phyloP scores from a whole-genome alignment of 2,113 vertebrate genomes.

The Shinisaurus crocodilurus region DNA sequence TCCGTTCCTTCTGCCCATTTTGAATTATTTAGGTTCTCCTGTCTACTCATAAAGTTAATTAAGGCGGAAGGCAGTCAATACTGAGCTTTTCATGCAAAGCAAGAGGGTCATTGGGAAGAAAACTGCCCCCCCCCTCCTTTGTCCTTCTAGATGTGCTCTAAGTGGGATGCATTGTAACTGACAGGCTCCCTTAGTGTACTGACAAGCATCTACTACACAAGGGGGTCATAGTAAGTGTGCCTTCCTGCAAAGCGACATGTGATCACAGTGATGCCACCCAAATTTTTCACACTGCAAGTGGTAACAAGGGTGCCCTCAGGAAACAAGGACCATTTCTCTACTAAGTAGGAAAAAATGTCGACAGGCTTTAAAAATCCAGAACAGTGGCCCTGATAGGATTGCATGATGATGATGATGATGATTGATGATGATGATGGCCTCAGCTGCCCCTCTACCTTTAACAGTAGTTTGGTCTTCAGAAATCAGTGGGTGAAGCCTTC shows the following conservation, averaged over 20 bases:
- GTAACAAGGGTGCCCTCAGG: background rate
- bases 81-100: background rate
- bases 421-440: background rate
- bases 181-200: background rate
- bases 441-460: background rate
- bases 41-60: constrained; percentile 56
- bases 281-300: background rate
- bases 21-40: constrained; percentile 54
- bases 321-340: background rate
- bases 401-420: too few relatives aligned
- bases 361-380: background rate
- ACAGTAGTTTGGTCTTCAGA: too few relatives aligned
- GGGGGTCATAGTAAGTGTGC: background rate
- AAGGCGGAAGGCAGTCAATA: constrained; percentile 7
- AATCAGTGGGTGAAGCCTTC: too few relatives aligned
- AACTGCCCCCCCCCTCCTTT: background rate
- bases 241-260: background rate
- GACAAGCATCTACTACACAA: background rate
- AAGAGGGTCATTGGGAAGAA: background rate
- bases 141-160: background rate
- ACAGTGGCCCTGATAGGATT: background rate
- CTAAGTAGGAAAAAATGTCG: background rate
- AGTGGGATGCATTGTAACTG: accelerated
- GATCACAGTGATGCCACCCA: background rate
- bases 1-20: background rate